Evolutionary conservation across 2,888 invertebrate species (phyloP), one percentile per base, ranked within the genome.

Genomic region (Sepiola atlantica): DNA sequence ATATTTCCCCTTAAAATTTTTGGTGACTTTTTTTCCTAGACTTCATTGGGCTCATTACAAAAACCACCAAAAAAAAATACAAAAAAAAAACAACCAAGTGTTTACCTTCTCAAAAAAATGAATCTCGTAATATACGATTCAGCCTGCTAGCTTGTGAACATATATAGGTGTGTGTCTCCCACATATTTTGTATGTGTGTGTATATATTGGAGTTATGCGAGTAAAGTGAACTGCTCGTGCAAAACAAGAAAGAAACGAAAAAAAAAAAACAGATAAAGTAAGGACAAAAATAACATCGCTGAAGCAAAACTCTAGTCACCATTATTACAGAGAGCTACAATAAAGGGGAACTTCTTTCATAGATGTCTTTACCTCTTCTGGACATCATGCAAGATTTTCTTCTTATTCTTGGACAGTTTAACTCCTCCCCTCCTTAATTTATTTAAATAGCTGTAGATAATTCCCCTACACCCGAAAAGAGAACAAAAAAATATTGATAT

Each of bases 291-390:
- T n/a, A n/a, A 77, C 77, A 77, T n/a, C 32, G 18, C 77, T 32
- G 32, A 77, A 77, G n/a, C 77, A 77, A n/a, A 77, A 77, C 77
- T 45, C 45, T 77, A 77, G 77, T 77, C 77, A 77, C 77, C n/a
- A 77, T n/a, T n/a, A n/a, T 77, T 77, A 77, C 77, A 77, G 77
- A 77, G 77, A 77, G 77, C 77, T 77, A 77, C n/a, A 77, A 77
- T 45, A 45, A 45, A 77, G 32, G n/a, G n/a, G n/a, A n/a, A 32
- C n/a, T 77, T 18, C n/a, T 77, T n/a, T 77, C n/a, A 77, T 77
- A 77, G 77, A 77, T 77, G 3, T 77, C 32, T 45, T 45, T 32
- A n/a, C 77, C n/a, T 77, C 77, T 77, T 77, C 45, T n/a, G 4
- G 77, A 77, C 10, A 77, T 77, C 14, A 77, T 32, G 18, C n/a